A percentile compares a stretch with the other conserved stretches of the same genome.
Evolutionary conservation across 2,797 vertebrate species (phyloP).

Genomic region (Smutsia gigantea): DNA sequence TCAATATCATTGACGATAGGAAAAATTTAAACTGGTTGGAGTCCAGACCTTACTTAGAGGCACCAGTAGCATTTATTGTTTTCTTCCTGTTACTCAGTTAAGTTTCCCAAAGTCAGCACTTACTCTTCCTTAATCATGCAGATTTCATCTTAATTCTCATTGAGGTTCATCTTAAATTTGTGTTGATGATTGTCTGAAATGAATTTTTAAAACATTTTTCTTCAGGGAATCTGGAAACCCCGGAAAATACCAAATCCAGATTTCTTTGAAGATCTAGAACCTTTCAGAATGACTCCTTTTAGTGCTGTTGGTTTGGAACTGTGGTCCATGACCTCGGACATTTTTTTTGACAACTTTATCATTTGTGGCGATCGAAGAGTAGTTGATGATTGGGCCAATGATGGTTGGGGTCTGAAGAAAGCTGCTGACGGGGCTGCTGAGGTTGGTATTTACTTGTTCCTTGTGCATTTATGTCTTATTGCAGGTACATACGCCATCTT

Average conservation of each 20-base stretch:
- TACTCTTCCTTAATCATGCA: not conserved
- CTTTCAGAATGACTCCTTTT: slow-evolving; percentile 96
- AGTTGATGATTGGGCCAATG: slow-evolving; percentile 94
- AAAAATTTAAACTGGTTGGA: not conserved
- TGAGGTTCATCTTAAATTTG: not conserved
- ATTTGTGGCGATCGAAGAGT: slow-evolving; percentile 93
- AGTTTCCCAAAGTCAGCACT: not conserved
- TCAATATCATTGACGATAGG: not conserved
- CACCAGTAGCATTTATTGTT: not conserved
- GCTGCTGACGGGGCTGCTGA: slow-evolving; percentile 96
- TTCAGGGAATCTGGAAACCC: slow-evolving; percentile 98
- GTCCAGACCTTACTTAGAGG: not conserved
- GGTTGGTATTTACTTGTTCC: slow-evolving; percentile 84
- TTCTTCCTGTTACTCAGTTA: slow-evolving; percentile 3
- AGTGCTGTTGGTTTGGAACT: slow-evolving; percentile 97
- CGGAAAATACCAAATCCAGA: slow-evolving; percentile 96
- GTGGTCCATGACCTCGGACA: slow-evolving; percentile 99
- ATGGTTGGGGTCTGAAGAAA: slow-evolving; percentile 98
- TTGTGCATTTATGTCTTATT: not conserved
- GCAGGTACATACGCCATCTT: not conserved
- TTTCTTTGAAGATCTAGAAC: slow-evolving; percentile 97
- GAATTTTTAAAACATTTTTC: slow-evolving; percentile 45
- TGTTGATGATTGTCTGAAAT: slow-evolving; percentile 40
- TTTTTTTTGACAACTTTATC: slow-evolving; percentile 99
- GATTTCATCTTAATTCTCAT: not conserved